Conservation (phyloP, 2,888 invertebrate genomes). For the Pasiphila rectangulata region DNA sequence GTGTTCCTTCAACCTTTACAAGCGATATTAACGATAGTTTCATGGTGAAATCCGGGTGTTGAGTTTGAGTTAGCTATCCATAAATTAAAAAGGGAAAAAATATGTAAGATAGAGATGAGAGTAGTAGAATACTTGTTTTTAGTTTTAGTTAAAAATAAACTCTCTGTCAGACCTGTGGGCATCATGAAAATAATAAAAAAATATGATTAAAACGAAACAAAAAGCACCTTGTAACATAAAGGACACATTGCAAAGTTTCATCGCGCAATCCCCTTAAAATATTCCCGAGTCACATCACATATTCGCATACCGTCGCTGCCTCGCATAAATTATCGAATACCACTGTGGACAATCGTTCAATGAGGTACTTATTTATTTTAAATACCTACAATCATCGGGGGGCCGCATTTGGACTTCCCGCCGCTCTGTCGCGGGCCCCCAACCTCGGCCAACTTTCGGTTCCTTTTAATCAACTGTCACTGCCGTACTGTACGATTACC, state of each 20-base stretch:
- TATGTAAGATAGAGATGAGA: too few relatives aligned
- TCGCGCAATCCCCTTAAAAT: constrained; percentile 13
- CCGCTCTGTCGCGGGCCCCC: constrained; percentile 78
- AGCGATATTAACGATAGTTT: too few relatives aligned
- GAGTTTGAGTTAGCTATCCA: too few relatives aligned
- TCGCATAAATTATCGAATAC: constrained; percentile 55
- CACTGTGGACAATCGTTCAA: constrained; percentile 77
- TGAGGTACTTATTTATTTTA: constrained; percentile 81
- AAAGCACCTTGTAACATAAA: too few relatives aligned
- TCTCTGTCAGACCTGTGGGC: too few relatives aligned
- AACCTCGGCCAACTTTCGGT: constrained; percentile 73
- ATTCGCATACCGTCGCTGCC: constrained; percentile 27
- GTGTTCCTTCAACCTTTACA: too few relatives aligned
- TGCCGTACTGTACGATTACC: constrained; percentile 39
- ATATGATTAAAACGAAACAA: too few relatives aligned
- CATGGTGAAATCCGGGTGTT: too few relatives aligned
- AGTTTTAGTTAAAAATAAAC: too few relatives aligned
- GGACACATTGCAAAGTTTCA: neutral
- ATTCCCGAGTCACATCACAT: constrained; percentile 12
- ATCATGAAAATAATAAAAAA: too few relatives aligned
- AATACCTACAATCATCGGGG: constrained; percentile 81
- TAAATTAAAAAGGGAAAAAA: too few relatives aligned
- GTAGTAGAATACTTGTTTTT: too few relatives aligned
- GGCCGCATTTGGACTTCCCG: constrained; percentile 66
- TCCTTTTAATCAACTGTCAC: constrained; percentile 81